Percentiles rank a stretch among this genome's conserved stretches.
Conservation (phyloP, 1,140 invertebrate genomes). For the Ostrea denselamellosa region DNA sequence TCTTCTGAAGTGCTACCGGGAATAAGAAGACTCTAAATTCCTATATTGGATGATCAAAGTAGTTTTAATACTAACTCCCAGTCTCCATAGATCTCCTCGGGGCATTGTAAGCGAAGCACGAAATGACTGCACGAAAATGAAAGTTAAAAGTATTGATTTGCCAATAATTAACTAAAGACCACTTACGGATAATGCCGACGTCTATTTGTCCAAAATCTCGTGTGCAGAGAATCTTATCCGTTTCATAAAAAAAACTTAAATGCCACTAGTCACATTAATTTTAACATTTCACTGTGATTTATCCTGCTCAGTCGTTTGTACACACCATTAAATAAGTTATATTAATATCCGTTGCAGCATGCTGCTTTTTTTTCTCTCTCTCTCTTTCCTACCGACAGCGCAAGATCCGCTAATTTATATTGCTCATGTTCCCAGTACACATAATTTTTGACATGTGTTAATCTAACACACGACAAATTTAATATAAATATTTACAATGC, state of each 20-base stretch:
- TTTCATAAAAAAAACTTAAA: slow-evolving; percentile 1
- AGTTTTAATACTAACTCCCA: neutral
- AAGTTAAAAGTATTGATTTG: slow-evolving; percentile 28
- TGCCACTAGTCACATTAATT: neutral
- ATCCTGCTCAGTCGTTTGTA: neutral
- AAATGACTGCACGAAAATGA: slow-evolving; percentile 27
- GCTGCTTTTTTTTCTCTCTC: no score
- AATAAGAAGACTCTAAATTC: neutral
- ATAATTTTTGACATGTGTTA: neutral
- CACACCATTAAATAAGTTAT: neutral
- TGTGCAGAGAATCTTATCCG: neutral
- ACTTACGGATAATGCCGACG: slow-evolving; percentile 1
- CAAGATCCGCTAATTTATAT: no score
- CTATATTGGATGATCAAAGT: slow-evolving; percentile 28
- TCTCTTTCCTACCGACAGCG: neutral
- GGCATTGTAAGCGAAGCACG: neutral
- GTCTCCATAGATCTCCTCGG: neutral
- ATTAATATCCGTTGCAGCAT: neutral
- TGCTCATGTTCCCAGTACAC: no score
- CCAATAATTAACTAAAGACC: slow-evolving; percentile 24
- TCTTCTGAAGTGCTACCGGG: slow-evolving; percentile 1
- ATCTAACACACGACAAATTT: slow-evolving; percentile 17
- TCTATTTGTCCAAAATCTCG: neutral
- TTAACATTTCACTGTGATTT: neutral
- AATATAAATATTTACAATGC: slow-evolving; percentile 24